phyloP scores from a whole-genome alignment of 2,797 vertebrate species.

The Darevskia mixta region DNA sequence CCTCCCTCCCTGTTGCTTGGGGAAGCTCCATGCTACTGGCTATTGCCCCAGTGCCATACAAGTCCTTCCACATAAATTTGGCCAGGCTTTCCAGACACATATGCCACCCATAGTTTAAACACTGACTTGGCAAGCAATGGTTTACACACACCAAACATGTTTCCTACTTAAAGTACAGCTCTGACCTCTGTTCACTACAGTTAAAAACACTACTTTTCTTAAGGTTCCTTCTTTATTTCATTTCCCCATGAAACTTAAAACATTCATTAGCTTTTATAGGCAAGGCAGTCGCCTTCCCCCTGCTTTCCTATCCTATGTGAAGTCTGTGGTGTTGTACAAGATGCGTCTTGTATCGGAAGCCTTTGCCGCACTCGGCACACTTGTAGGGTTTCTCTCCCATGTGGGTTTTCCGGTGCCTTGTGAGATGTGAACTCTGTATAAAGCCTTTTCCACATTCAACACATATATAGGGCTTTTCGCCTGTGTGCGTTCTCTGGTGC shows the following conservation, averaged over 20 bases:
- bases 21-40: not conserved
- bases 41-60: not conserved
- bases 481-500: slow-evolving; percentile 51
- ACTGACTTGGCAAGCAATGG: not conserved
- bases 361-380: slow-evolving; percentile 34
- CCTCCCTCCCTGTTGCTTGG: not conserved
- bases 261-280: not conserved
- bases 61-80: not conserved
- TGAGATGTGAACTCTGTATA: slow-evolving; percentile 50
- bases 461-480: slow-evolving; percentile 63
- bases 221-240: slow-evolving; percentile 1
- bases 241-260: not conserved
- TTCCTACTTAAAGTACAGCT: not conserved
- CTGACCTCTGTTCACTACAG: not conserved
- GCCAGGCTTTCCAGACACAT: too few species aligned
- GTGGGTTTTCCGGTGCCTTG: slow-evolving; percentile 58
- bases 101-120: not conserved
- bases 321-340: not conserved
- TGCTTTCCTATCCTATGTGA: slow-evolving; percentile 3
- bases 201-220: not conserved
- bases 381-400: slow-evolving; percentile 43
- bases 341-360: slow-evolving; percentile 16
- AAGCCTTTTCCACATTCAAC: slow-evolving; percentile 60
- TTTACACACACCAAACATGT: not conserved
- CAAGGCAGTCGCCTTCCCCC: not conserved